phyloP scores from a whole-genome alignment of 2,113 vertebrate genomes.

The Gallinago undulata region DNA sequence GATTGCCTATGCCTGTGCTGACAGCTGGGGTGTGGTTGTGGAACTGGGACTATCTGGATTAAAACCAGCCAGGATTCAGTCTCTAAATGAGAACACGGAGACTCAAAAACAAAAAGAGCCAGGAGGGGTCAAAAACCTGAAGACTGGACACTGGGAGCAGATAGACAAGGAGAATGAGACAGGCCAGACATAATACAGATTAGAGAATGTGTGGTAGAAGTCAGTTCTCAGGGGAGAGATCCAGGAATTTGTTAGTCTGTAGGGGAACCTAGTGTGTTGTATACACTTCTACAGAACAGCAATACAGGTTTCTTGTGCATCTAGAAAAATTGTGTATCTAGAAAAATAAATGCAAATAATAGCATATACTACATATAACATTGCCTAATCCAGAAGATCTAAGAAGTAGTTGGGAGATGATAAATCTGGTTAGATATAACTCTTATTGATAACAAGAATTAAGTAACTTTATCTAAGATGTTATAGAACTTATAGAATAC shows the following conservation, averaged over 20 bases:
- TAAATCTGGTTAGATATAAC: background rate
- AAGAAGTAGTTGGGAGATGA: background rate
- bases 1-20: background rate
- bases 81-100: background rate
- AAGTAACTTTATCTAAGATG: background rate
- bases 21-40: background rate
- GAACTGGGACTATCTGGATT: background rate
- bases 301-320: background rate
- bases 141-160: background rate
- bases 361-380: background rate
- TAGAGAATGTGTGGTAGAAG: background rate
- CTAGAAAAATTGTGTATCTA: background rate
- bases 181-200: background rate
- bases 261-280: background rate
- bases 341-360: background rate
- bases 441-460: background rate
- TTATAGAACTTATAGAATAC: background rate
- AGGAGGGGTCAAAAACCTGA: background rate
- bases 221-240: background rate
- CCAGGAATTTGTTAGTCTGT: background rate
- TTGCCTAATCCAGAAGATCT: background rate
- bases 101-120: background rate
- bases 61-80: background rate
- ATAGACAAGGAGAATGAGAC: background rate
- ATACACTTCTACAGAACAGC: background rate